Evolutionary conservation across 2,888 invertebrate species (phyloP).

Genomic region (Acanthosepion lycidas): DNA sequence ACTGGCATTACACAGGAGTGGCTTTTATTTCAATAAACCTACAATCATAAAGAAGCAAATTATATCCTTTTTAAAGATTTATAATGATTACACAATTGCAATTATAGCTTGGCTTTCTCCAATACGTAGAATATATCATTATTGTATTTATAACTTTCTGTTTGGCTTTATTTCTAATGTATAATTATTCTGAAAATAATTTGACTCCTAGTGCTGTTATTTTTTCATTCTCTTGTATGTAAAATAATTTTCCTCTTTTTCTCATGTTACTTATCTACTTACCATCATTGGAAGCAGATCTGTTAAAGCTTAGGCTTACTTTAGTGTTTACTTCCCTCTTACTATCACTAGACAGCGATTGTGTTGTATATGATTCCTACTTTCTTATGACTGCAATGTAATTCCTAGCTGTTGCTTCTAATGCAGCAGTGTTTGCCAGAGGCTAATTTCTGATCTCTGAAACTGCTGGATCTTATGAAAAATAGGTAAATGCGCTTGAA

Average conservation of each 20-base stretch:
- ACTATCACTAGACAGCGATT: not conserved
- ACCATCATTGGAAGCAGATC: not conserved
- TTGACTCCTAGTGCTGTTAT: too few relatives aligned
- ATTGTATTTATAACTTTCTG: too few relatives aligned
- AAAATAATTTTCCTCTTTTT: not conserved
- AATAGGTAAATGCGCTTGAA: slow-evolving; percentile 16
- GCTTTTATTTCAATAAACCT: too few relatives aligned
- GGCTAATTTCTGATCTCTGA: not conserved
- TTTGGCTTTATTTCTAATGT: too few relatives aligned
- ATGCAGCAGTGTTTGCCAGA: slow-evolving; percentile 15
- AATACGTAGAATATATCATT: too few relatives aligned
- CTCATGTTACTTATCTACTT: not conserved
- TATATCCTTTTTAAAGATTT: too few relatives aligned
- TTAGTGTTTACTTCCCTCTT: too few relatives aligned
- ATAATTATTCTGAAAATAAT: too few relatives aligned
- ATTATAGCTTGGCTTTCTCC: too few relatives aligned
- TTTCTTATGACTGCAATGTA: slow-evolving; percentile 10
- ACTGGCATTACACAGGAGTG: too few relatives aligned
- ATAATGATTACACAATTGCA: too few relatives aligned
- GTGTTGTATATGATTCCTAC: not conserved
- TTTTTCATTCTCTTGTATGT: not conserved
- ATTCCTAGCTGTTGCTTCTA: not conserved
- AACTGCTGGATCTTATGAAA: not conserved
- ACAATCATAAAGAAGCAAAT: too few relatives aligned
- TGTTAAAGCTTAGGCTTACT: not conserved